Evolutionary conservation across 2,888 invertebrate species (phyloP).

Genomic region (Ophion obscuratus): DNA sequence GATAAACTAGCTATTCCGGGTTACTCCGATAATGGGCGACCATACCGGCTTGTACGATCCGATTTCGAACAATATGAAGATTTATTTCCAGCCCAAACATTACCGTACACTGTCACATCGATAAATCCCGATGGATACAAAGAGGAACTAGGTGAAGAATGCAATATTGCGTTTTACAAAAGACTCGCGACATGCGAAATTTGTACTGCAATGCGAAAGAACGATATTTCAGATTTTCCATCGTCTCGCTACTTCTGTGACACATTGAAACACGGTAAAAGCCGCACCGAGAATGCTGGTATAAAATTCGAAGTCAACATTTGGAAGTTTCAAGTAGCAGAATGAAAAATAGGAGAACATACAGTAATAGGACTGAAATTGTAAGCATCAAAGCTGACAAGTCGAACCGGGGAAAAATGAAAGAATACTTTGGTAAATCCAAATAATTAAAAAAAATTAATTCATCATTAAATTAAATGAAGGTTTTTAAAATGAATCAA

Average conservation of each 20-base stretch:
- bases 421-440: too few relatives aligned
- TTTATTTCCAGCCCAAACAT: conserved; percentile 3
- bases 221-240: background rate
- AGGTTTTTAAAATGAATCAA: too few relatives aligned
- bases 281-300: too few relatives aligned
- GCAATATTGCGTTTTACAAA: background rate
- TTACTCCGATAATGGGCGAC: conserved; percentile 21
- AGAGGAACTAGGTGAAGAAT: conserved; percentile 9
- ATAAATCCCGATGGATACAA: conserved; percentile 1
- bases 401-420: too few relatives aligned
- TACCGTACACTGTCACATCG: background rate
- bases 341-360: background rate
- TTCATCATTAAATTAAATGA: too few relatives aligned
- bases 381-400: background rate
- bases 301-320: background rate
- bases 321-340: background rate
- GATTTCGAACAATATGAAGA: conserved; percentile 16
- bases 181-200: background rate
- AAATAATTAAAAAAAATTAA: too few relatives aligned
- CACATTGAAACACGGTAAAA: background rate
- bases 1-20: background rate
- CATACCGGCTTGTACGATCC: background rate
- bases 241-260: background rate
- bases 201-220: background rate
- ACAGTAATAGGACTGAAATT: background rate